Conservation (phyloP, 2,797 vertebrate species). For the Podarcis siculus region DNA sequence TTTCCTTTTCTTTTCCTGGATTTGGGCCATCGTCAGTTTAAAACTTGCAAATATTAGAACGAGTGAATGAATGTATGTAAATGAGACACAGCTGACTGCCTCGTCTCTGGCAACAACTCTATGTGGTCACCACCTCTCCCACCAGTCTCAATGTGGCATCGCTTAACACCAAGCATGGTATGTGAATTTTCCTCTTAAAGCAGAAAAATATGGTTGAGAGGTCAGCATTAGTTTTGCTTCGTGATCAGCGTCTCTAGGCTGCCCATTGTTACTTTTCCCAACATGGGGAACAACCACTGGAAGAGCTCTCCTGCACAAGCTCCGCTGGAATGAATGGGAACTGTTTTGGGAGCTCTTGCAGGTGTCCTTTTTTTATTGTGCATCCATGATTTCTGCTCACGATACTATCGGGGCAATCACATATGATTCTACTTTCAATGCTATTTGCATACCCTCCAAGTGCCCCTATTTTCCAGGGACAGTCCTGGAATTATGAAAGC, state of each 20-base stretch:
- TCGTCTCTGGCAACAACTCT: background rate
- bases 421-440: no score
- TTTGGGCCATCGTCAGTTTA: background rate
- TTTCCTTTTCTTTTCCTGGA: background rate
- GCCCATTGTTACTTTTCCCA: no score
- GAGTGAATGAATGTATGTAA: background rate
- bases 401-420: no score
- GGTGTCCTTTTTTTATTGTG: no score
- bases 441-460: no score
- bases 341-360: no score
- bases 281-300: background rate
- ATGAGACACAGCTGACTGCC: background rate
- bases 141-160: conserved; percentile 1
- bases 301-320: background rate
- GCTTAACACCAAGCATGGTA: background rate
- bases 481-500: no score
- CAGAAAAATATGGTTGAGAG: background rate
- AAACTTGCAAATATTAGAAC: background rate
- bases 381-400: no score
- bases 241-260: background rate
- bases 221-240: background rate
- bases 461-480: no score
- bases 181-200: background rate
- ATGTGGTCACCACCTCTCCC: background rate
- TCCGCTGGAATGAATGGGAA: background rate